A percentile compares a stretch with the other conserved stretches of the same genome.
Conservation (phyloP, 2,113 vertebrate genomes). For the Pelvicachromis taeniatus region DNA sequence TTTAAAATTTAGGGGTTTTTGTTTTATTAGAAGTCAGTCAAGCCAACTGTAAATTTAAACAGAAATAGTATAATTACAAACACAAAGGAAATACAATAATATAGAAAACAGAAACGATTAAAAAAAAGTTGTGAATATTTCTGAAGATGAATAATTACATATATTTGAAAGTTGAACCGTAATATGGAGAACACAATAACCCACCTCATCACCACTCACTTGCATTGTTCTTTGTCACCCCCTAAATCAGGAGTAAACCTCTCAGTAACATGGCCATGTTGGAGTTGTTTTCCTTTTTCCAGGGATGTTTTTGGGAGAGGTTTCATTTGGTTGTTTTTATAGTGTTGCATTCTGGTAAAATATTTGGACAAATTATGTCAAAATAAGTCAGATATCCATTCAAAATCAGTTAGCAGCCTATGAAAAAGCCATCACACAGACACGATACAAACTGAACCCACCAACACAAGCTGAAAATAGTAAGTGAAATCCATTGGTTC, state of each 20-base stretch:
- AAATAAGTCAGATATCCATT: neutral
- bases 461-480: neutral
- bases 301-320: neutral
- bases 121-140: neutral
- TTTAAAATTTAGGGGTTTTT: neutral
- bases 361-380: neutral
- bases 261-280: neutral
- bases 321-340: neutral
- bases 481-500: neutral
- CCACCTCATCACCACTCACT: neutral
- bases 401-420: neutral
- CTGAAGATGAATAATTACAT: neutral
- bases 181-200: neutral
- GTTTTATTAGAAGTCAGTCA: neutral
- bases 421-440: neutral
- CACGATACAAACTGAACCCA: neutral
- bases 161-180: neutral
- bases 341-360: neutral
- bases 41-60: neutral
- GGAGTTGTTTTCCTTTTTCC: neutral
- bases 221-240: neutral
- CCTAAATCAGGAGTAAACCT: neutral
- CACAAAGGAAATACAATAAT: neutral
- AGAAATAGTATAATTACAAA: neutral
- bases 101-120: neutral